Evolutionary conservation across 2,113 vertebrate genomes (phyloP), one percentile per base, ranked within the genome.

Genomic region (Brachyhypopomus occidentalis): DNA sequence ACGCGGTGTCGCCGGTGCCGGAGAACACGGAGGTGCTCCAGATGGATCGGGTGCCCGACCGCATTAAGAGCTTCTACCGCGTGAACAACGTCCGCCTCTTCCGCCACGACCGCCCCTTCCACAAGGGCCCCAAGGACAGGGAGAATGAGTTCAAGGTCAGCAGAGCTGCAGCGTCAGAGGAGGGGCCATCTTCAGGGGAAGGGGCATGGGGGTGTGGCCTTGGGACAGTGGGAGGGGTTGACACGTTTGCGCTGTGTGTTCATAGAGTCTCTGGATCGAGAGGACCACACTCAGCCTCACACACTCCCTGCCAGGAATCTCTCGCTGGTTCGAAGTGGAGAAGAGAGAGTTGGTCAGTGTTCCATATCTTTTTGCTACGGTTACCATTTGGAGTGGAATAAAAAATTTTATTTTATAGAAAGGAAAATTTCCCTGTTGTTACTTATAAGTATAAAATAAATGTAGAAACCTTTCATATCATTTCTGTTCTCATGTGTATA

Each of bases 231-330:
- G 45, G 45, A 11, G 12, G 45, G 12, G 20, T 85, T 52, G 12
- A 52, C 45, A 14, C 45, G 1, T 41, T 66, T 70, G 7, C 74
- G 45, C 41, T 41, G n/a, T 80, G 20, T 83, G 17, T 69, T 87
- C 89, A n/a, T 93, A 99, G 97, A 99, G 97, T 91, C 92, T 99
- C 9, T 99, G 97, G 98, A 97, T 99, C 36, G 98, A 99, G 84
- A 94, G 98, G 3, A 99, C 97, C 59, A 99, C 97, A 0, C 93
- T 99, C 88, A 97, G 94, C 84, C 92, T 99, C 86, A 96, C 96
- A 55, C 97, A 98, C 89, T 95, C 96, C 75, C 90, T 99, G 86
- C 98, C 98, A 0, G 98, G 98, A 23, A 98, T 99, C 75, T 99
- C 97, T 7, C 95, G 97, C 58, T 99, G 98, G 98, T 99, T 99